A percentile compares a stretch with the other conserved stretches of the same genome.
phyloP scores from a whole-genome alignment of 2,797 vertebrate genomes.

The Spea hammondii region DNA sequence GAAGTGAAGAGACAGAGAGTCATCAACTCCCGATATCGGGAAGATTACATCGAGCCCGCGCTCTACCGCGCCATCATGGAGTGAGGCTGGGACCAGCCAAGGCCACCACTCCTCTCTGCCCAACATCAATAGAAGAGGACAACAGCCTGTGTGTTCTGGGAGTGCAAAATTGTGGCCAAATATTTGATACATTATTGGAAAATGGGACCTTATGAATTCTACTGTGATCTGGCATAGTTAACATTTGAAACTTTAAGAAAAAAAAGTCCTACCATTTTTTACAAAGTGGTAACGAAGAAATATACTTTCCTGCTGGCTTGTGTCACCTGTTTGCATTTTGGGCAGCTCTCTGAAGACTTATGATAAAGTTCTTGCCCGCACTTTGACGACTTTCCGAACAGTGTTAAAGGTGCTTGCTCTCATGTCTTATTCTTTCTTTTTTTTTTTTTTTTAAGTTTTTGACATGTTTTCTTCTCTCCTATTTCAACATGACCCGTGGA shows the following conservation, averaged over 20 bases:
- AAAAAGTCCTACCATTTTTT: background rate
- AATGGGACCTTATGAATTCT: constrained; percentile 15
- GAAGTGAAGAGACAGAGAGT: constrained; percentile 92
- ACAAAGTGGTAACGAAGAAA: background rate
- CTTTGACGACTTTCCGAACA: constrained; percentile 48
- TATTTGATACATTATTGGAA: background rate
- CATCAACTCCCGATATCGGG: constrained; percentile 93
- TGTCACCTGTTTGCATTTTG: background rate
- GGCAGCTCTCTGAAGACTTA: background rate
- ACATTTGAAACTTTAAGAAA: constrained; percentile 3
- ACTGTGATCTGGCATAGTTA: constrained; percentile 6
- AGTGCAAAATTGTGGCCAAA: constrained; percentile 24
- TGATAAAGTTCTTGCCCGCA: background rate
- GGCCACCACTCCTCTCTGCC: background rate
- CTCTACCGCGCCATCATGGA: constrained; percentile 96
- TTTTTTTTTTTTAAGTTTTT: background rate
- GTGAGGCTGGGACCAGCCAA: constrained; percentile 60
- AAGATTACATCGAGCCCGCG: constrained; percentile 92
- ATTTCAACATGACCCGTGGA: background rate
- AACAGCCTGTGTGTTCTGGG: background rate
- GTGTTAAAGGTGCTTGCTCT: constrained; percentile 70
- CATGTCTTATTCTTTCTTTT: background rate
- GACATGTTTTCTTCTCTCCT: background rate
- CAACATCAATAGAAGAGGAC: background rate
- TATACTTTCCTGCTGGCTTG: background rate